phyloP scores from a whole-genome alignment of 2,113 vertebrate species.

The Psephotus haematonotus region DNA sequence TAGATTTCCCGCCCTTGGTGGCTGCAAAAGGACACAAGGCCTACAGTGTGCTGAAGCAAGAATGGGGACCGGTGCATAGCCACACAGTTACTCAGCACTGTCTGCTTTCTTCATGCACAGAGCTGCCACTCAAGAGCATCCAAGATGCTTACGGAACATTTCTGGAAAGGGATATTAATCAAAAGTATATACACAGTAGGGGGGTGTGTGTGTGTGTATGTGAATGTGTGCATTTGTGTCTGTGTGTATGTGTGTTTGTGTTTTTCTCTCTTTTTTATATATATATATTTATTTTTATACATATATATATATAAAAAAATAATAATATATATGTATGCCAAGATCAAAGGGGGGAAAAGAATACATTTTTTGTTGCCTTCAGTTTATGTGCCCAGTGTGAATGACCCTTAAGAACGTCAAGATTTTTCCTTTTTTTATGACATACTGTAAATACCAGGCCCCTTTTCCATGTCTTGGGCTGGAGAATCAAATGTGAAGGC shows the following conservation, averaged over 20 bases:
- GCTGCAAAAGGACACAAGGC: constrained; percentile 61
- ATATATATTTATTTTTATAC: constrained; percentile 64
- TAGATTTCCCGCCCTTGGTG: constrained; percentile 62
- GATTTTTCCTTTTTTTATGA: background rate
- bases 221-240: constrained; percentile 25
- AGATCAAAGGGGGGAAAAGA: background rate
- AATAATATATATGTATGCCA: constrained; percentile 54
- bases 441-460: constrained; percentile 13
- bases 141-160: constrained; percentile 72
- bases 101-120: constrained; percentile 67
- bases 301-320: constrained; percentile 61
- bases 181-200: constrained; percentile 69
- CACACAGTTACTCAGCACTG: constrained; percentile 63
- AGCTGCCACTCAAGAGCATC: constrained; percentile 71
- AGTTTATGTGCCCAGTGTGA: background rate
- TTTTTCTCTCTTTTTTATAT: constrained; percentile 50
- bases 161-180: constrained; percentile 77
- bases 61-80: constrained; percentile 62
- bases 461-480: background rate
- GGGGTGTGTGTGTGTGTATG: background rate
- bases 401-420: background rate
- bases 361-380: constrained; percentile 43
- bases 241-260: constrained; percentile 4
- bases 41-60: constrained; percentile 63
- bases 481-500: constrained; percentile 8